Base-by-base conservation (phyloP, 2,888 invertebrate genomes). In the Halictus ligatus region DNA sequence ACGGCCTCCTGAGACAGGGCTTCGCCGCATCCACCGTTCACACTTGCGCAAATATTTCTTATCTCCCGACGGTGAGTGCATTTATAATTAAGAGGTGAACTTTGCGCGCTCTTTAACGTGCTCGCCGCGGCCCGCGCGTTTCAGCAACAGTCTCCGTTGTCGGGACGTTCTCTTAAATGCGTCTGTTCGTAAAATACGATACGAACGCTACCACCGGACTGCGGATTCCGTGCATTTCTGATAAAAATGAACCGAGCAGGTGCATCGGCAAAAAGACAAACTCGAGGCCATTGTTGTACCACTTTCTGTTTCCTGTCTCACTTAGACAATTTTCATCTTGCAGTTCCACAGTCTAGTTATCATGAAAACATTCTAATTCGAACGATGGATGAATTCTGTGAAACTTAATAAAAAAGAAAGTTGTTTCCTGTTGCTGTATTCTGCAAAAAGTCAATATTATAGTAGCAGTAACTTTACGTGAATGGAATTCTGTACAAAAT, bases 1-100 rank as follows among this genome's bases (percentile, higher is more conserved):
- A n/a, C 73, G 69, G 58, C 46, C 74, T 43, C 73, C 73, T 77
- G 75, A 50, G 43, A 64, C 74, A 64, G 67, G 64, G 35, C 75
- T 81, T 58, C 76, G 69, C 29, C 29, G 64, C 75, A 64, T 78
- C 71, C 48, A 73, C 78, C 77, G 79, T 84, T 87, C 80, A 43
- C 60, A 77, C 75, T 73, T 64, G 67, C 78, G 67, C 46, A 73
- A 79, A 21, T 54, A 64, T 29, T 71, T 35, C 29, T 46, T 46
- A 60, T 25, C 18, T 40, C 12, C 12, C 43, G 21, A 64, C 50
- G 58, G 64, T 18, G 29, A 64, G 64, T 35, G 64, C 64, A 29
- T 73, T 76, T 50, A 69, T 69, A 69, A 69, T 69, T 64, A 35
- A 58, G 58, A 58, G 58, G n/a, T 58, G 58, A 58, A 58, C 58